Conservation (phyloP, 2,797 vertebrate species). For the Limnodromus scolopaceus region DNA sequence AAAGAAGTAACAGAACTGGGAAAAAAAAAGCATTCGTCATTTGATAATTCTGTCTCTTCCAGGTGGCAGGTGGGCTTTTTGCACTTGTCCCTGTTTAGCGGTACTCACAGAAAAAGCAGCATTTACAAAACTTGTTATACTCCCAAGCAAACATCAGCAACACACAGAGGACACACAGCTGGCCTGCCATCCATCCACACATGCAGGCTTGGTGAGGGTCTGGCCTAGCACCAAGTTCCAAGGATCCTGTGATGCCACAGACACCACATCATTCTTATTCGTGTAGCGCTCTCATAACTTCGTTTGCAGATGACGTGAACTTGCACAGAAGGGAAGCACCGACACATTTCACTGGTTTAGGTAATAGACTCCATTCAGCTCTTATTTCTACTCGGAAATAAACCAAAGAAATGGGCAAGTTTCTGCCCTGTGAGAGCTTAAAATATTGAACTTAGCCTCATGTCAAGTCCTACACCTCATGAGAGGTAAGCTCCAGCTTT, state of each 20-base stretch:
- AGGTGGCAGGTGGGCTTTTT: not conserved
- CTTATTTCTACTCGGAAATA: not conserved
- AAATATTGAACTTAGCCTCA: not conserved
- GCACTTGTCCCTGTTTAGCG: not conserved
- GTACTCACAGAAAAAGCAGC: slow-evolving; percentile 3
- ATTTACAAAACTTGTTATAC: not conserved
- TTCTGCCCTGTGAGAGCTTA: not conserved
- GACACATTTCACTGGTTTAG: not conserved
- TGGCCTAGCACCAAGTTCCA: not conserved
- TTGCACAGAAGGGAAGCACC: not conserved
- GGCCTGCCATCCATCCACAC: not conserved
- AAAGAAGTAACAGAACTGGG: not conserved
- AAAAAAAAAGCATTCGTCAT: not conserved
- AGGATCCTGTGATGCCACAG: not conserved
- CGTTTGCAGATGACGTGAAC: not conserved
- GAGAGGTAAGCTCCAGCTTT: not conserved
- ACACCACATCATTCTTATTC: not conserved
- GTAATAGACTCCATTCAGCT: not conserved
- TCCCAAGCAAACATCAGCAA: not conserved
- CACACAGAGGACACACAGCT: not conserved
- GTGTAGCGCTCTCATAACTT: rapidly evolving
- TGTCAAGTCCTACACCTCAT: rapidly evolving
- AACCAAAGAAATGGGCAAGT: not conserved
- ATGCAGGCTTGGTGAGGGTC: not conserved
- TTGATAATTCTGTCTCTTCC: not conserved